Base-by-base conservation (phyloP, 1,140 invertebrate species). In the Sinonovacula constricta region DNA sequence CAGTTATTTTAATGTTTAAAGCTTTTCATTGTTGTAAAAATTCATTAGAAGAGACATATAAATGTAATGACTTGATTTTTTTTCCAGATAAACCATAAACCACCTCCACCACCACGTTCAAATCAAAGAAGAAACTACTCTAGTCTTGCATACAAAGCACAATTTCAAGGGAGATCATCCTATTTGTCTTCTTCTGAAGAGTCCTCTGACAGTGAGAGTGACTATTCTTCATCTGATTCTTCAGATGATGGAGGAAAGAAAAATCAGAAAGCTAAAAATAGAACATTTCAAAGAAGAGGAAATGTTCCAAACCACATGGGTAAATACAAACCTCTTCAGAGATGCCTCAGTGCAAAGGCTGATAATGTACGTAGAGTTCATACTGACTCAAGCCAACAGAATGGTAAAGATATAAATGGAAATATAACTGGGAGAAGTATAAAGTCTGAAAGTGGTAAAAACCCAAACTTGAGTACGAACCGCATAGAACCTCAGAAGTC, bases 181-280 rank as follows among this genome's bases (percentile, higher is more conserved):
- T 28, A 34, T 28, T 51, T 66, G 14, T 76, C 72, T 76, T 76
- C 72, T 33, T 76, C 71, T 54, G 30, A 51, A 24, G 72, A 76
- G 63, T 65, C 59, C 51, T 36, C 72, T 39, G 72, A 76, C 51
- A 67, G 62, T 67, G 72, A 76, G n/a, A 76, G 62, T 67, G 72
- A 76, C 59, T 45, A 65, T 53, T 65, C 62, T 76, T 76, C 72
- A 62, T 67, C 62, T 67, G 72, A 76, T 31, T 76, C 72, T 66
- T 76, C 72, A 76, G 72, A 76, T 14, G 72, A 75, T 18, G 71
- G 53, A n/a, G 53, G 26, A n/a, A 67, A 56, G 39, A 63, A 76
- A 63, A 67, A 65, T 59, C 54, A 65, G 36, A 31, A 63, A 63
- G 36, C 31, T 45, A 26, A 56, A 76, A 59, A 12, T 36, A 18